Evolutionary conservation across 2,888 invertebrate species (phyloP), one percentile per base, ranked within the genome.

Genomic region (Phortica magna): DNA sequence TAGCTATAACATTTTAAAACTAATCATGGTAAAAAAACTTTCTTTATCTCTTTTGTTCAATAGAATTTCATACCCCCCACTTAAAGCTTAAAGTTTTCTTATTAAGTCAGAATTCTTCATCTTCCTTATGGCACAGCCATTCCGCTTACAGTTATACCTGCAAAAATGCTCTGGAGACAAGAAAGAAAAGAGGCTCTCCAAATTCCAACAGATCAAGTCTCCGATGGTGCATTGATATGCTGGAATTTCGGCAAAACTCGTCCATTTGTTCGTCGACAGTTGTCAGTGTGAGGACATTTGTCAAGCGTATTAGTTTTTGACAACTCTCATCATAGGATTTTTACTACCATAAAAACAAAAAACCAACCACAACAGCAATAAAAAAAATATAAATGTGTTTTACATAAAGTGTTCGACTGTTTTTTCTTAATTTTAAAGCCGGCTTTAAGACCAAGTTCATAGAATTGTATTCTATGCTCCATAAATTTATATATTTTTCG

Each of bases 241-340:
- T 39, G 14, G 43, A 73, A 57, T 2, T 48, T 61, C 7, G 22
- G 9, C 17, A 12, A 7, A 0, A 19, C 83, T 89, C 90, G 88
- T 83, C 82, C 90, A 90, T 89, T 90, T 90, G 84, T 81, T 81
- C 84, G 84, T 88, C 83, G 84, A 82, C 88, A 83, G 81, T 90
- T 86, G 90, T 81, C 84, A 76, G 83, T 80, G 53, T 65, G 80
- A 87, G 83, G 87, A 89, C 84, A 22, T 74, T 77, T 80, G 77
- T 81, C 67, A 78, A 78, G 77, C 79, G 77, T 73, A 73, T 22
- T 39, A 57, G 19, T 55, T 67, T 70, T 70, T 70, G 48, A 70
- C 43, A 43, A 43, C 22, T 71, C 14, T 19, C 53, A 53, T 7
- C 14, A 39, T 19, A 70, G 48, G 31, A 19, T 61, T 59, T 73